Evolutionary conservation across 2,797 vertebrate genomes (phyloP), one percentile per base, ranked within the genome.

Genomic region (Erithacus rubecula): DNA sequence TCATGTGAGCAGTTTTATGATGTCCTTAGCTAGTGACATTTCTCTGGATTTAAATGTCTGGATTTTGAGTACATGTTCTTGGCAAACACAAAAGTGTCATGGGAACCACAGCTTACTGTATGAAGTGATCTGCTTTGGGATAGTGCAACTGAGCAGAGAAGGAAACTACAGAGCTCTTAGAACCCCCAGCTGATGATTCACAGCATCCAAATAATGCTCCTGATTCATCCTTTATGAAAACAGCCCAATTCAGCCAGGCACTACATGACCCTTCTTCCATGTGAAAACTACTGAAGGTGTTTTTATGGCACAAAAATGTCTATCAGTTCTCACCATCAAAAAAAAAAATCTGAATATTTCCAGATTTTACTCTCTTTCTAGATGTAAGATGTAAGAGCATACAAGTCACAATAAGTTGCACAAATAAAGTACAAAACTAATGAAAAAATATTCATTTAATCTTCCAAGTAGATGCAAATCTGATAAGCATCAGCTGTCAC

Each of bases 101-200:
- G 29, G 83, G 85, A 95, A 84, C 75, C 71, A 6, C 4, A 22
- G 89, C 44, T 37, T 36, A 41, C 53, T 77, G 87, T 74, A 80
- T 65, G 49, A 88, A 94, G 71, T 12, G 49, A 74, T 82, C 84
- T 89, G 27, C 80, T 87, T 87, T 43, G 78, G 90, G 90, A 71
- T 60, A 46, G 53, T 60, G 53, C 64, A 82, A 41, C 29, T 62
- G 44, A 88, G 70, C n/a, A n/a, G 53, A 76, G 64, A 56, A 84
- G 78, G 71, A 79, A 91, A 84, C 36, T 23, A 19, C 8, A 41
- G 2, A 68, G 64, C n/a, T 72, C 87, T 79, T 17, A 86, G 44
- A 91, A 72, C 27, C 56, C 22, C n/a, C 84, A 86, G 67, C 6
- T 4, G 30, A 88, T 94, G 91, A 96, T 49, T 95, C 91, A 94